Conservation (phyloP, 2,113 vertebrate genomes). For the Sitta europaea region DNA sequence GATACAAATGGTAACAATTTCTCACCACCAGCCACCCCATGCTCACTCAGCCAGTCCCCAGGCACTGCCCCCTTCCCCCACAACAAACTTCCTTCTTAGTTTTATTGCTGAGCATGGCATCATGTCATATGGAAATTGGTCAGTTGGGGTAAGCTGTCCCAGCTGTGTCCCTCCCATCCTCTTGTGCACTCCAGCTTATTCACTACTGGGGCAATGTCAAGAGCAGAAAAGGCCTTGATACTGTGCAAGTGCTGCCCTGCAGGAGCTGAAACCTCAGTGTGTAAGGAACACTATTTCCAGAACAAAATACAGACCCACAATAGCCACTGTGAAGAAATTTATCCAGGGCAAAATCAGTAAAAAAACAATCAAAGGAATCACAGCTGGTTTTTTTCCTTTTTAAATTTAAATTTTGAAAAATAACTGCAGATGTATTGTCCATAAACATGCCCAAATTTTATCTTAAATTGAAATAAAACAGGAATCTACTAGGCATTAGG, state of each 20-base stretch:
- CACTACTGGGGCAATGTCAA: rapidly evolving
- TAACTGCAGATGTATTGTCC: neutral
- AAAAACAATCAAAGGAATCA: neutral
- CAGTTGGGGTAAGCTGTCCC: neutral
- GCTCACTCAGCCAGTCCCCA: neutral
- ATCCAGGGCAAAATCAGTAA: neutral
- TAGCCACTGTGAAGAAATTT: neutral
- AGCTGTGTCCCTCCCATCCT: neutral
- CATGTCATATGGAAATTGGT: neutral
- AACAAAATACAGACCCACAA: neutral
- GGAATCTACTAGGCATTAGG: neutral
- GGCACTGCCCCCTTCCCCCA: rapidly evolving
- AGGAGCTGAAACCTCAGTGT: neutral
- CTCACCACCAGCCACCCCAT: rapidly evolving
- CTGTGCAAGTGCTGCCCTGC: neutral
- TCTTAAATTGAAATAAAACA: neutral
- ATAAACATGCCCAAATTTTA: neutral
- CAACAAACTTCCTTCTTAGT: neutral
- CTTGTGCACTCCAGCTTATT: neutral
- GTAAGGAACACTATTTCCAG: neutral
- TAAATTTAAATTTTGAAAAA: neutral
- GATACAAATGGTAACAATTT: neutral
- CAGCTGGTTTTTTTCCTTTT: rapidly evolving
- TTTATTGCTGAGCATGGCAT: neutral
- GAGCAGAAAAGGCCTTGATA: neutral